phyloP scores from a whole-genome alignment of 2,888 invertebrate genomes.

The Ectemnius cavifrons region DNA sequence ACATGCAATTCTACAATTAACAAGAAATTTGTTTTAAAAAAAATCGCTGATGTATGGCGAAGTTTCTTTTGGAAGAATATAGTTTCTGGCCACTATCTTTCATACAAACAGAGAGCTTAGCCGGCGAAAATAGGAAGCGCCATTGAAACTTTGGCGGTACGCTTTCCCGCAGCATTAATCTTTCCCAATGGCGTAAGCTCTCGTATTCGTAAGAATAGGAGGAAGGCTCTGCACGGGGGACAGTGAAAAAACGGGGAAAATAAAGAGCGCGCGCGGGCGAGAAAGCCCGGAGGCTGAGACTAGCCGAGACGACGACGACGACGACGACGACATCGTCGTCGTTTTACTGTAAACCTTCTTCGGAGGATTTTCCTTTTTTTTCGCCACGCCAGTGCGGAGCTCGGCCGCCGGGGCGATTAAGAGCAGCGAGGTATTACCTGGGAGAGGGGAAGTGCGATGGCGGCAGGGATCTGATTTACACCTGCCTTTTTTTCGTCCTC shows the following conservation, averaged over 20 bases:
- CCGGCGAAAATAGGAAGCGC: too few species aligned
- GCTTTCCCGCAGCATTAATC: conserved; percentile 10
- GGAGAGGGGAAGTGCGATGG: not conserved
- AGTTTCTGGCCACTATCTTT: too few species aligned
- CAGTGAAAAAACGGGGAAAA: too few species aligned
- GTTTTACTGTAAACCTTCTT: not conserved
- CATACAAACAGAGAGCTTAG: too few species aligned
- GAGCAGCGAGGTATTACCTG: conserved; percentile 7
- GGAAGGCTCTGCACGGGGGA: too few species aligned
- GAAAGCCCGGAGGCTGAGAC: too few species aligned
- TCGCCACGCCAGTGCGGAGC: not conserved
- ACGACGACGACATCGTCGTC: not conserved
- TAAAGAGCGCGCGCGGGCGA: too few species aligned
- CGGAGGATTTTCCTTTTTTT: not conserved
- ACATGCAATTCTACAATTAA: too few species aligned
- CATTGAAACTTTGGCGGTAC: too few species aligned
- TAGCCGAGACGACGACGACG: not conserved
- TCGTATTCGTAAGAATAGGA: conserved; percentile 2
- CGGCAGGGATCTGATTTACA: conserved; percentile 31
- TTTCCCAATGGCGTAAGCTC: conserved; percentile 1
- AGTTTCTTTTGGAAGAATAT: too few species aligned
- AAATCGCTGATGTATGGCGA: too few species aligned
- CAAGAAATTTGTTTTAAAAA: too few species aligned
- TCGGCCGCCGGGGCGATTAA: conserved; percentile 7
- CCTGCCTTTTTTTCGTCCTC: conserved; percentile 9